Percentiles rank a stretch among this genome's conserved stretches.
phyloP scores from a whole-genome alignment of 2,113 vertebrate genomes.

The Tragelaphus strepsiceros region DNA sequence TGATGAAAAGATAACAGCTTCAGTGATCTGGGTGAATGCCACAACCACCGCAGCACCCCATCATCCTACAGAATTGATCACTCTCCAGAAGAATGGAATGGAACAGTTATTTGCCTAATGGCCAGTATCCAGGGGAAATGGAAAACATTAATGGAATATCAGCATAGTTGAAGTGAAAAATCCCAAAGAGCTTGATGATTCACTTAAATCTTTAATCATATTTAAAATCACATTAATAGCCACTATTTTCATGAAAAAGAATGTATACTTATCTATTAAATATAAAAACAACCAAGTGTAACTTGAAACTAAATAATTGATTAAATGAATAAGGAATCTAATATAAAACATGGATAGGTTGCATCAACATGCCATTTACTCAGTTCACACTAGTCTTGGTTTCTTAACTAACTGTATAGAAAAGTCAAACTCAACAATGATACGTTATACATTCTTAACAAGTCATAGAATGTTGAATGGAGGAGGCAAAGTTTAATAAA shows the following conservation, averaged over 20 bases:
- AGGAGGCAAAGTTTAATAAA: slow-evolving; percentile 3
- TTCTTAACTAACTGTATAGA: slow-evolving; percentile 34
- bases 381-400: not conserved
- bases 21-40: not conserved
- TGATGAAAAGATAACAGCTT: not conserved
- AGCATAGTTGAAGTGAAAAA: slow-evolving; percentile 1
- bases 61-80: not conserved
- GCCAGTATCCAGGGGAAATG: not conserved
- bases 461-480: not conserved
- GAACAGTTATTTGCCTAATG: not conserved
- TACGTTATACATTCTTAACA: not conserved
- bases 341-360: not conserved
- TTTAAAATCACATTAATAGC: slow-evolving; percentile 26
- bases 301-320: not conserved
- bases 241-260: slow-evolving; percentile 33
- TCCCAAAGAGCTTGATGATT: not conserved
- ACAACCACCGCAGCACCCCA: not conserved
- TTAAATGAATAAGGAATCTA: slow-evolving; percentile 6
- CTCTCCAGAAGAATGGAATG: slow-evolving; percentile 34
- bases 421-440: slow-evolving; percentile 16
- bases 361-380: slow-evolving; percentile 31
- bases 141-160: not conserved
- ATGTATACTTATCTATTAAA: slow-evolving; percentile 16
- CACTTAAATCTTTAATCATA: not conserved
- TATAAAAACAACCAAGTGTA: slow-evolving; percentile 34